Evolutionary conservation across 2,113 vertebrate species (phyloP).

Genomic region (Sinocyclocheilus anshuiensis): DNA sequence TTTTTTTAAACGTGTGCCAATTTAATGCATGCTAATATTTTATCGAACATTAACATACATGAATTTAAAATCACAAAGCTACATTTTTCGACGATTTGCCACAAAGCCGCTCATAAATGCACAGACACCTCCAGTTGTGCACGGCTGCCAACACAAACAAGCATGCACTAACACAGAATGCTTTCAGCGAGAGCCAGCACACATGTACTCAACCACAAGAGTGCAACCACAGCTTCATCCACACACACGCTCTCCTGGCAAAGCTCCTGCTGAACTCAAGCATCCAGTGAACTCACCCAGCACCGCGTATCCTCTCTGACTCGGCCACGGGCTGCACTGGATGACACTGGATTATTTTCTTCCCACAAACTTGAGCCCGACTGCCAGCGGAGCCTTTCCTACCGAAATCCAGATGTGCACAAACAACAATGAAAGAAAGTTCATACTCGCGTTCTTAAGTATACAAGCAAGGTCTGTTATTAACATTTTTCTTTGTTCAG

Average conservation of each 20-base stretch:
- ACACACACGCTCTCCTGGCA: conserved; percentile 53
- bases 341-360: conserved; percentile 65
- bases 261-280: conserved; percentile 37
- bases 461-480: conserved; percentile 60
- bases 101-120: neutral
- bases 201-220: conserved; percentile 31
- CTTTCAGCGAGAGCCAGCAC: neutral
- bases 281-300: conserved; percentile 15
- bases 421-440: conserved; percentile 52
- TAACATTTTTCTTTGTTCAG: conserved; percentile 61
- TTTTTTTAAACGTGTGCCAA: neutral
- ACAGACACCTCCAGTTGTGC: neutral
- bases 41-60: neutral
- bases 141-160: conserved; percentile 38
- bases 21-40: neutral
- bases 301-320: conserved; percentile 63
- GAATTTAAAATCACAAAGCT: neutral
- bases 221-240: conserved; percentile 26
- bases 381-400: conserved; percentile 43
- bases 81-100: neutral
- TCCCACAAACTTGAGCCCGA: conserved; percentile 60
- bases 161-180: neutral
- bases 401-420: conserved; percentile 68
- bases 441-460: conserved; percentile 39
- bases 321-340: conserved; percentile 60